phyloP scores from a whole-genome alignment of 2,113 vertebrate genomes.

The Athene noctua region DNA sequence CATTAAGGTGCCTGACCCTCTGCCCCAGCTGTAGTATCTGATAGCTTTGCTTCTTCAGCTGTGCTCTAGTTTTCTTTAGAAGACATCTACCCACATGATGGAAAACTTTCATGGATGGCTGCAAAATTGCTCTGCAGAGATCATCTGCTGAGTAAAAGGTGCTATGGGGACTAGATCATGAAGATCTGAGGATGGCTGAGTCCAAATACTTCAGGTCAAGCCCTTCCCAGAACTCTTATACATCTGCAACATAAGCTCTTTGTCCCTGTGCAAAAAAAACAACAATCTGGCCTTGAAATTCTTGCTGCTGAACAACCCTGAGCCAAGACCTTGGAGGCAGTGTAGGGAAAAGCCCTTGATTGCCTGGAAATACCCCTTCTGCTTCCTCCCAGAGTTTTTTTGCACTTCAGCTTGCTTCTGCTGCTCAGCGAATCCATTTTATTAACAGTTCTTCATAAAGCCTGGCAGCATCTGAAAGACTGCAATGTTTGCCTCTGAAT shows the following conservation, averaged over 20 bases:
- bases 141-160: background rate
- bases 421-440: slow-evolving; percentile 22
- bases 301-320: background rate
- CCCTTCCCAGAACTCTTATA: background rate
- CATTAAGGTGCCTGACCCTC: background rate
- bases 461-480: slow-evolving; percentile 38
- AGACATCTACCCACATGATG: background rate
- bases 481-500: slow-evolving; percentile 41
- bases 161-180: background rate
- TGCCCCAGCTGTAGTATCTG: background rate
- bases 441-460: slow-evolving; percentile 34
- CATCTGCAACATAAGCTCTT: background rate
- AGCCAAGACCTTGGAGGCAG: background rate
- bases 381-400: background rate
- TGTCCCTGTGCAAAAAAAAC: background rate
- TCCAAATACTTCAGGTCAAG: background rate
- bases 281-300: background rate
- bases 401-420: background rate
- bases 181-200: background rate
- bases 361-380: background rate
- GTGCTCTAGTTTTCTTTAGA: background rate
- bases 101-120: background rate
- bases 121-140: background rate
- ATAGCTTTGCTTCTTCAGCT: background rate
- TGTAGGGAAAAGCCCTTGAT: background rate